phyloP scores from a whole-genome alignment of 1,140 invertebrate species.

The Drosophila parvula region DNA sequence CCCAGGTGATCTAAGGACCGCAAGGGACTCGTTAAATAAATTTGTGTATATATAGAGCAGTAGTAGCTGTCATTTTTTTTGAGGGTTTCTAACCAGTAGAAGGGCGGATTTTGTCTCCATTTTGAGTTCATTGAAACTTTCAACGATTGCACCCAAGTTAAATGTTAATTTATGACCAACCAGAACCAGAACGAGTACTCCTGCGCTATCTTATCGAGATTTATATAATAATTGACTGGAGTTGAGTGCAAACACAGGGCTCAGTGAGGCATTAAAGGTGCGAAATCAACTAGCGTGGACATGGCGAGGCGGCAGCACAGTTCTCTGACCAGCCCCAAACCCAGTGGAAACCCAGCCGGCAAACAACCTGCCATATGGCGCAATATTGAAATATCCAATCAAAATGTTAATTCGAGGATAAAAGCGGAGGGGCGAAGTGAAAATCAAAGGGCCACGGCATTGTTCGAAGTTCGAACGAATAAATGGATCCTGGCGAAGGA shows the following conservation, averaged over 20 bases:
- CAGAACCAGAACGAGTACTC: constrained; percentile 18
- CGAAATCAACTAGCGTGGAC: constrained; percentile 25
- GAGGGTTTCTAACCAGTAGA: background rate
- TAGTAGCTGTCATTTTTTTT: background rate
- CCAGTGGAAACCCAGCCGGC: constrained; percentile 7
- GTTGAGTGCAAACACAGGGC: constrained; percentile 44
- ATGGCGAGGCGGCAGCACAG: constrained; percentile 1
- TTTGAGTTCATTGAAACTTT: background rate
- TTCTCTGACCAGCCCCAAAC: constrained; percentile 37
- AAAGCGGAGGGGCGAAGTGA: constrained; percentile 25
- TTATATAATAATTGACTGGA: constrained; percentile 14
- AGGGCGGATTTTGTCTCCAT: too few species aligned
- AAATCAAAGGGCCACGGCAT: constrained; percentile 31
- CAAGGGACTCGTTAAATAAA: constrained; percentile 13
- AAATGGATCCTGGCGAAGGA: constrained; percentile 1
- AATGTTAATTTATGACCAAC: constrained; percentile 20
- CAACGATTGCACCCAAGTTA: constrained; percentile 1
- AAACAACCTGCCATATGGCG: constrained; percentile 68
- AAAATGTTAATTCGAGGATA: constrained; percentile 77
- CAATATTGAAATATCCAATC: constrained; percentile 83
- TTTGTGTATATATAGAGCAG: constrained; percentile 21
- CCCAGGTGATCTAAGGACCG: constrained; percentile 22
- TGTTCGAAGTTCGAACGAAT: constrained; percentile 15
- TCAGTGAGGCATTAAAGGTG: constrained; percentile 44
- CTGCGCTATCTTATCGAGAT: constrained; percentile 35